phyloP scores from a whole-genome alignment of 2,113 vertebrate genomes.

The Prietella phreatophila region DNA sequence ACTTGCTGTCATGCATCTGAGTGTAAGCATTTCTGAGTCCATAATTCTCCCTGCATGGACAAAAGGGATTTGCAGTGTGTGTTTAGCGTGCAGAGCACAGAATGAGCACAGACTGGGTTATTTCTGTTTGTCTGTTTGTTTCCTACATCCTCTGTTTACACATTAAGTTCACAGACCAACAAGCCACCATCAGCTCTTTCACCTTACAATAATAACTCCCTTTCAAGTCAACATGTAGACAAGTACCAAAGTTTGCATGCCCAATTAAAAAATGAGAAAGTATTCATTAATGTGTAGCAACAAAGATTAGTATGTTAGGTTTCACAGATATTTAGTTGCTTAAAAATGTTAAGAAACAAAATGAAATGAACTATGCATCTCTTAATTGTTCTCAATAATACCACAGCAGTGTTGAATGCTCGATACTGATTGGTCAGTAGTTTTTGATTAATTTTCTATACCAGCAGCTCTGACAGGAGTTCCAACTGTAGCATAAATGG shows the following conservation, averaged over 20 bases:
- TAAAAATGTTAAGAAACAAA: not conserved
- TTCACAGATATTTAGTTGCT: not conserved
- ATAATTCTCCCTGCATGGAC: constrained; percentile 39
- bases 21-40: constrained; percentile 34
- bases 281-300: not conserved
- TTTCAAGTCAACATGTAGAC: not conserved
- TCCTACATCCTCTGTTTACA: constrained; percentile 22
- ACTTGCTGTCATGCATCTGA: constrained; percentile 27
- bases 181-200: not conserved
- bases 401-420: not conserved
- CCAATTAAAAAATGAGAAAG: not conserved
- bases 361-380: not conserved
- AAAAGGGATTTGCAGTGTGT: constrained; percentile 48
- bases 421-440: not conserved
- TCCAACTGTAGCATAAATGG: not conserved
- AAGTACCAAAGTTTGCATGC: not conserved
- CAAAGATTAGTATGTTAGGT: not conserved
- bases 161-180: not conserved
- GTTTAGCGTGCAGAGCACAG: constrained; percentile 20
- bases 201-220: not conserved
- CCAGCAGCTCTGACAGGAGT: not conserved
- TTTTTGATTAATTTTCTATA: not conserved
- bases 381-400: not conserved
- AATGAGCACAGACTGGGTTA: constrained; percentile 35
- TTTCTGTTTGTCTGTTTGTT: constrained; percentile 17